Evolutionary conservation across 2,797 vertebrate genomes (phyloP), one percentile per base, ranked within the genome.

Genomic region (Crenichthys baileyi): DNA sequence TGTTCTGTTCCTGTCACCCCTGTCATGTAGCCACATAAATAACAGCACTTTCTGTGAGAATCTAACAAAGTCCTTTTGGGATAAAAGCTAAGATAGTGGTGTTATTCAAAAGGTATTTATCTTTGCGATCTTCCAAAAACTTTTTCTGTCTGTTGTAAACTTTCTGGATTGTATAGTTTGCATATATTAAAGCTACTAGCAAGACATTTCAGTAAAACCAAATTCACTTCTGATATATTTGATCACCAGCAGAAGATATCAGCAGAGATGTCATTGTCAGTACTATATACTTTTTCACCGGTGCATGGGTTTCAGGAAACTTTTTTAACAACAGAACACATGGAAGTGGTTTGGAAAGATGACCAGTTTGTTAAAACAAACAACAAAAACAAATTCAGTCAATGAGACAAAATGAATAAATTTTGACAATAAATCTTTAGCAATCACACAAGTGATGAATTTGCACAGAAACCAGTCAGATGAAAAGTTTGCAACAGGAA

Each of bases 1-100:
- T 31, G 77, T 74, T 90, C 58, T 31, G 77, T 74, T 90, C 58
- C 85, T 81, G 75, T 70, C 4, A 18, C 61, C 76, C 36, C 18
- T 51, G 50, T 70, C 15, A 46, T 70, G n/a, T 20, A 11, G 63
- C 41, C 0, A 39, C 72, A 48, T 68, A 13, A 65, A 79, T 76
- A 15, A 79, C 70, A 12, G 79, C 18, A 22, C 36, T 44, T 29
- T 70, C 31, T 76, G 55, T 36, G 48, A 9, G 22, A 16, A 22
- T 0, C 16, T 3, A 8, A 22, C 3, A n/a, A 26, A 18, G 31
- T 12, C 53, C 75, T 41, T 29, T 76, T 44, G 31, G 0, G 16
- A 41, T 51, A 55, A 22, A 7, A 22, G 31, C 22, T 7, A n/a
- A 41, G 74, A 39, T 11, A 9, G 7, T 22, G 61, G 61, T 16